A percentile compares a stretch with the other conserved stretches of the same genome.
Conservation (phyloP, 2,888 invertebrate species). For the Graphium colonna region DNA sequence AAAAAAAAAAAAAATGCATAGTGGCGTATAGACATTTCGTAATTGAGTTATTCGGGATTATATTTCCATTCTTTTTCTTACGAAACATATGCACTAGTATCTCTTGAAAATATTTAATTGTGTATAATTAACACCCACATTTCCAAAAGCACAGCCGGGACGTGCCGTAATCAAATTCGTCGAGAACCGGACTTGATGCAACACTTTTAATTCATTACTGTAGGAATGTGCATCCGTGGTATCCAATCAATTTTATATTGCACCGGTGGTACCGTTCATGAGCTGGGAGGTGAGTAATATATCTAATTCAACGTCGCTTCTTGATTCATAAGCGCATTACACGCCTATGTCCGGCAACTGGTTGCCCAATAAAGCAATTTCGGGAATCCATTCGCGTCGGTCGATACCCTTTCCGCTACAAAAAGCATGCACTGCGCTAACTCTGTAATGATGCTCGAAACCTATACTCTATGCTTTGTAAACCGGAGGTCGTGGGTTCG, state of each 20-base stretch:
- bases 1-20: slow-evolving; percentile 6
- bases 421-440: slow-evolving; percentile 61
- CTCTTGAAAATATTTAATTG: too few species aligned
- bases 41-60: slow-evolving; percentile 8
- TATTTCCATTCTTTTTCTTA: neutral
- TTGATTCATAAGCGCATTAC: slow-evolving; percentile 60
- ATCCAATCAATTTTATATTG: slow-evolving; percentile 28
- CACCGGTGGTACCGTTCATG: slow-evolving; percentile 27
- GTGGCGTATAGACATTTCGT: neutral
- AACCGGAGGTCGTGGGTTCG: too few species aligned
- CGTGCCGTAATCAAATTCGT: slow-evolving; percentile 26
- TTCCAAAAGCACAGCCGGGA: neutral
- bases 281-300: slow-evolving; percentile 37
- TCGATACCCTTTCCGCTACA: slow-evolving; percentile 64
- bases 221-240: slow-evolving; percentile 42
- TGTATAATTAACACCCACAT: too few species aligned
- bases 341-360: slow-evolving; percentile 50
- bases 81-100: too few species aligned
- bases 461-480: too few species aligned
- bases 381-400: slow-evolving; percentile 63
- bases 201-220: slow-evolving; percentile 39
- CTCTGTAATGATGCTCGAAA: slow-evolving; percentile 48
- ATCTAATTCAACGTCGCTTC: slow-evolving; percentile 46
- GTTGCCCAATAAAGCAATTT: slow-evolving; percentile 63
- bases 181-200: slow-evolving; percentile 35